phyloP scores from a whole-genome alignment of 2,113 vertebrate species.

The Phycodurus eques region DNA sequence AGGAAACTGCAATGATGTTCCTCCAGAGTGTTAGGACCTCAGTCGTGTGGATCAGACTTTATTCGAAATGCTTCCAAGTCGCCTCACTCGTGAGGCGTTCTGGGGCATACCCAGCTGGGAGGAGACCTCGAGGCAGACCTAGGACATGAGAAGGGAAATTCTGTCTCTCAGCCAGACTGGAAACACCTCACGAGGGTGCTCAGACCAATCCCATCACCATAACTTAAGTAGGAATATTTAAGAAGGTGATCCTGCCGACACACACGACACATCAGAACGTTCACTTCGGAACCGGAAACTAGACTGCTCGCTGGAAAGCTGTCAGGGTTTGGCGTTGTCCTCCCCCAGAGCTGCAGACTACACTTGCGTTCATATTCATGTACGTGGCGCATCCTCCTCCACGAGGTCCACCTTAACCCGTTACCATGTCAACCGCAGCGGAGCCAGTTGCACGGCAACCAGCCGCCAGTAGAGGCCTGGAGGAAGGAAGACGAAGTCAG shows the following conservation, averaged over 20 bases:
- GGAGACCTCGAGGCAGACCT: neutral
- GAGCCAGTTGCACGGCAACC: conserved; percentile 74
- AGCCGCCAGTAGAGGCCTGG: conserved; percentile 54
- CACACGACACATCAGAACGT: neutral
- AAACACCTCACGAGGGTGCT: neutral
- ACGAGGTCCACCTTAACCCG: conserved; percentile 76
- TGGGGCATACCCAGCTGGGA: neutral
- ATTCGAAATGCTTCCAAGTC: neutral
- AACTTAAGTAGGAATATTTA: neutral
- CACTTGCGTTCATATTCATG: conserved; percentile 65
- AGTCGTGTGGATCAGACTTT: neutral
- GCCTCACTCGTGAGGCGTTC: neutral
- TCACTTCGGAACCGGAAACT: neutral
- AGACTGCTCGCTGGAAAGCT: neutral
- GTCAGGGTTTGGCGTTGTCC: conserved; percentile 13
- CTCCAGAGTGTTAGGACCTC: neutral
- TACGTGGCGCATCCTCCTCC: conserved; percentile 65
- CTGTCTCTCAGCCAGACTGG: neutral
- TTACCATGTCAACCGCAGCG: conserved; percentile 74
- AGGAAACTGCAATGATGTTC: neutral
- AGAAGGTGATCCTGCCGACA: neutral
- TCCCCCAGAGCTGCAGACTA: conserved; percentile 59
- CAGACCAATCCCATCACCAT: neutral
- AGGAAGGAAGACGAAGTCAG: conserved; percentile 49
- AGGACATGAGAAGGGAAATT: neutral